Conservation (phyloP, 1,140 invertebrate species). For the Drosophila nigromelanica region DNA sequence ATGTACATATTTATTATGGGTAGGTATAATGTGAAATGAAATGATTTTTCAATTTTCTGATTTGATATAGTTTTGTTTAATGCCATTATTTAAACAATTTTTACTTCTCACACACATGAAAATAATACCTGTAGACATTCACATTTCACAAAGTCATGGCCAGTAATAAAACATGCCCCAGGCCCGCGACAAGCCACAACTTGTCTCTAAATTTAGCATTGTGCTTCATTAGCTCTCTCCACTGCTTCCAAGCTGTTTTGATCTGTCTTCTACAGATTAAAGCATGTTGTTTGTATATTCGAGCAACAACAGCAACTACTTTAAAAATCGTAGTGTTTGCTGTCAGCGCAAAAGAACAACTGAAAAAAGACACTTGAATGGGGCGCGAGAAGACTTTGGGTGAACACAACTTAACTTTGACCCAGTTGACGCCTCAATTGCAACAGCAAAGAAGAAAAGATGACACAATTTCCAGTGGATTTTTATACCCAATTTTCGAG, state of each 20-base stretch:
- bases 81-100: slow-evolving; percentile 73
- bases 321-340: slow-evolving; percentile 28
- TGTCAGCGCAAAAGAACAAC: slow-evolving; percentile 37
- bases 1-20: slow-evolving; percentile 13
- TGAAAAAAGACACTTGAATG: slow-evolving; percentile 51
- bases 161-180: slow-evolving; percentile 50
- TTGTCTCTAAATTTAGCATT: slow-evolving; percentile 25
- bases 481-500: slow-evolving; percentile 20
- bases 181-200: slow-evolving; percentile 18
- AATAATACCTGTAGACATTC: slow-evolving; percentile 26
- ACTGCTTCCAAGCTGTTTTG: slow-evolving; percentile 13
- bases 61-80: slow-evolving; percentile 79
- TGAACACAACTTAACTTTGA: slow-evolving; percentile 71
- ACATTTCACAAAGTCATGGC: slow-evolving; percentile 66
- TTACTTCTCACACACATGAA: slow-evolving; percentile 13
- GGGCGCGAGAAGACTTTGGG: slow-evolving; percentile 23
- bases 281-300: slow-evolving; percentile 25
- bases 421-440: slow-evolving; percentile 75
- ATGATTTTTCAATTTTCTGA: slow-evolving; percentile 71
- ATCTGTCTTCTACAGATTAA: slow-evolving; percentile 45
- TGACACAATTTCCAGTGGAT: slow-evolving; percentile 51
- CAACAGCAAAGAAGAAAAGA: slow-evolving; percentile 54
- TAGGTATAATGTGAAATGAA: slow-evolving; percentile 48
- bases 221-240: slow-evolving; percentile 21
- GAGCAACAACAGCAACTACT: slow-evolving; percentile 22